Base-by-base conservation (phyloP, 2,888 invertebrate genomes). In the Ptilodon capucinus region DNA sequence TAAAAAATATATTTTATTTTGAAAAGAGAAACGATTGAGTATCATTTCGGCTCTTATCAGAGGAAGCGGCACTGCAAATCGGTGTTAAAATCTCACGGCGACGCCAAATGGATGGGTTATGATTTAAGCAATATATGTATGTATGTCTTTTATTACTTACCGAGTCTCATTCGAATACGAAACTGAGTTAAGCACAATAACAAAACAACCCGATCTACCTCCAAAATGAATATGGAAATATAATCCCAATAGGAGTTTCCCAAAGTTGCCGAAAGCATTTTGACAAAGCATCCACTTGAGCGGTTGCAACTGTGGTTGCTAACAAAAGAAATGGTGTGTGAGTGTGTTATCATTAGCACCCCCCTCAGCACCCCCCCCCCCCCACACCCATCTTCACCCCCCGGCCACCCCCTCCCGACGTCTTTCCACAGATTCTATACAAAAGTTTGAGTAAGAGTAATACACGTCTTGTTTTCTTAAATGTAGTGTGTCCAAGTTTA, bases 381-480 rank as follows among this genome's bases (percentile, higher is more conserved):
- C 36, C 40, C 42, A 39, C 14, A 23, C 36, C 40, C 42, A 39
- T 13, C 14, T 32, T 11, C 47, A 9, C 23, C 40, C 46, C 45
- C 44, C 55, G 42, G 42, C 34, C 47, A 46, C 48, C 62, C 60
- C 58, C 60, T 50, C 56, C 63, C 79, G 82, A 78, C 76, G 80
- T 83, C 81, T 81, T 82, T 80, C 74, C 71, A 52, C 73, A 64
- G 74, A 83, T 84, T 86, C 86, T 84, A 86, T 88, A 86, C 86
- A 88, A 88, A 88, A 89, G 84, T 89, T 89, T 86, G 87, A 86
- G 82, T 83, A 84, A 86, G 86, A 86, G 87, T 86, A 82, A 87
- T 88, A 88, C 87, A 86, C 86, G 80, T 83, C 83, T 81, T 81
- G 79, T 79, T 76, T 78, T 82, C 78, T 82, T 75, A 51, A 32